These are phyloP conservation scores for Apogon hyalosoma DNA, from an alignment of 2,797 vertebrate species.

Conservation along the genomic window DNA sequence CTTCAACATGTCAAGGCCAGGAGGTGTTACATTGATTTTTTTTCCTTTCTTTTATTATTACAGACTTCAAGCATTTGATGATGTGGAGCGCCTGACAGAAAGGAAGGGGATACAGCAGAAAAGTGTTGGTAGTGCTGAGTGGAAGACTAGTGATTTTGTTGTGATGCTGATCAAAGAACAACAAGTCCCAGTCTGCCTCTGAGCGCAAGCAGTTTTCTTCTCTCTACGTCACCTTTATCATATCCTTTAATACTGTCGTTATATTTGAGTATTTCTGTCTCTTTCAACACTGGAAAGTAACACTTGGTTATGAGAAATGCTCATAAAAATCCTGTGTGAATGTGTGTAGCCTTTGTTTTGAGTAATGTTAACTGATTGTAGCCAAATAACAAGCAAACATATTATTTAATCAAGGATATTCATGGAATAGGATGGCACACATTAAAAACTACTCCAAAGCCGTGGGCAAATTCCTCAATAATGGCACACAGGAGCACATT, in stretches of 20 bases:
- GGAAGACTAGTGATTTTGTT: slow-evolving; percentile 88
- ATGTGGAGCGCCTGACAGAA: slow-evolving; percentile 17
- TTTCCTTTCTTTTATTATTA: slow-evolving; percentile 41
- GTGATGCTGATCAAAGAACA: slow-evolving; percentile 80
- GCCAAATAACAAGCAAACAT: slow-evolving; percentile 48
- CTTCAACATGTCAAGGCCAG: neutral
- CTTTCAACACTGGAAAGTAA: slow-evolving; percentile 19
- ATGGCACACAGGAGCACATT: slow-evolving; percentile 15
- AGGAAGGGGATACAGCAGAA: slow-evolving; percentile 11
- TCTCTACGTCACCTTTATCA: slow-evolving; percentile 42
- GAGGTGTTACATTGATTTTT: slow-evolving; percentile 38
- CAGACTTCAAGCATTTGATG: slow-evolving; percentile 47
- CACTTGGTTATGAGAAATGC: slow-evolving; percentile 18
- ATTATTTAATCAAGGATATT: slow-evolving; percentile 15
- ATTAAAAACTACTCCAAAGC: slow-evolving; percentile 34
- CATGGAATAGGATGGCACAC: slow-evolving; percentile 18
- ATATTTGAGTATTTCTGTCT: slow-evolving; percentile 29
- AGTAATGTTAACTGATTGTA: slow-evolving; percentile 27
- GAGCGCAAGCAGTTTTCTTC: slow-evolving; percentile 73
- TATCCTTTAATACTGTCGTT: slow-evolving; percentile 11
- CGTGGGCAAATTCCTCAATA: slow-evolving; percentile 24
- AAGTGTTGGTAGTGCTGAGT: slow-evolving; percentile 75
- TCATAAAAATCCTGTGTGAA: slow-evolving; percentile 22
- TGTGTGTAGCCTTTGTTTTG: slow-evolving; percentile 14
- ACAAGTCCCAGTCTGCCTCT: slow-evolving; percentile 86